Evolutionary conservation across 2,888 invertebrate species (phyloP).

Genomic region (Cyrtodaria siliqua): DNA sequence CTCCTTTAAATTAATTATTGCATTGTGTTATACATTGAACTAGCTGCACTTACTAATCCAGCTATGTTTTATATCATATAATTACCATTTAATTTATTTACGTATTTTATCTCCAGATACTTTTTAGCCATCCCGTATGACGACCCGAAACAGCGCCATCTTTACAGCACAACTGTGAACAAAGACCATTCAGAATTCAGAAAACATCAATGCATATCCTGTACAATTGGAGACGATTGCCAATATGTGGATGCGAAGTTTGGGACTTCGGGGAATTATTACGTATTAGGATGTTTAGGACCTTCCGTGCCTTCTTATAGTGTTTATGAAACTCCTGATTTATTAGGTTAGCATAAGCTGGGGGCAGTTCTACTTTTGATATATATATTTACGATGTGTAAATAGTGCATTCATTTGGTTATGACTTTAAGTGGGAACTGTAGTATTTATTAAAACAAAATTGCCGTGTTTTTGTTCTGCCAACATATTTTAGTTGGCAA

Average conservation of each 20-base stretch:
- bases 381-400: too few relatives aligned
- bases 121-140: slow-evolving; percentile 29
- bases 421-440: too few relatives aligned
- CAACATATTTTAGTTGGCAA: too few relatives aligned
- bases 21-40: too few relatives aligned
- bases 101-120: slow-evolving; percentile 30
- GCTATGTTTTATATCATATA: too few relatives aligned
- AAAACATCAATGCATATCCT: slow-evolving; percentile 91
- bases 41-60: too few relatives aligned
- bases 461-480: too few relatives aligned
- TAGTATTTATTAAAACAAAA: too few relatives aligned
- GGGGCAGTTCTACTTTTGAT: too few relatives aligned
- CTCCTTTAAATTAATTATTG: too few relatives aligned
- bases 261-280: slow-evolving; percentile 91
- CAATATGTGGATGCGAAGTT: slow-evolving; percentile 89
- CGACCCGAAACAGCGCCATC: slow-evolving; percentile 32
- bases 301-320: slow-evolving; percentile 91
- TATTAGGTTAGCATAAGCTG: slow-evolving; percentile 20
- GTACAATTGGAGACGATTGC: slow-evolving; percentile 92
- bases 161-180: slow-evolving; percentile 64
- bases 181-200: slow-evolving; percentile 38
- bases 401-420: too few relatives aligned
- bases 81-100: too few relatives aligned
- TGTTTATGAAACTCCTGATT: slow-evolving; percentile 49
- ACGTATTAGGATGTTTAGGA: slow-evolving; percentile 95